Percentiles rank a stretch among this genome's conserved stretches.
phyloP scores from a whole-genome alignment of 2,888 invertebrate genomes.

The Ypsolopha sequella region DNA sequence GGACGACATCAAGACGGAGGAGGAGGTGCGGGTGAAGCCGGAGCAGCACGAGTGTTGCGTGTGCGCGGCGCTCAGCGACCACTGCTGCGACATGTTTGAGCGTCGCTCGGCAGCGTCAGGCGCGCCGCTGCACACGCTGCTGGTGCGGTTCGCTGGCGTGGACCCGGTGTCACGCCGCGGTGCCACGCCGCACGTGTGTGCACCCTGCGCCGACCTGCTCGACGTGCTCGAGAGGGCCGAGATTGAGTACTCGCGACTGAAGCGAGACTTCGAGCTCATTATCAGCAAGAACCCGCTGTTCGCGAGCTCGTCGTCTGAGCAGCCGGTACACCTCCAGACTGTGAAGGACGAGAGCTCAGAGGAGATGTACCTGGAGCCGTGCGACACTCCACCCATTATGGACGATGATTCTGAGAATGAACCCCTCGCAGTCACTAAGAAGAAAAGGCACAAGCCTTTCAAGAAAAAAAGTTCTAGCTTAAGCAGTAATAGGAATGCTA shows the following conservation, averaged over 20 bases:
- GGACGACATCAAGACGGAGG: constrained; percentile 26
- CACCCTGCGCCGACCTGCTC: constrained; percentile 43
- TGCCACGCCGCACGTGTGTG: constrained; percentile 16
- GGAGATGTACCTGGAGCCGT: constrained; percentile 10
- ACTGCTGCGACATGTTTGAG: constrained; percentile 28
- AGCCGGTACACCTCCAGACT: constrained; percentile 5
- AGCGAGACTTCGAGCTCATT: constrained; percentile 46
- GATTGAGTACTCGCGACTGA: constrained; percentile 43
- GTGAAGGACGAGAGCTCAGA: constrained; percentile 26
- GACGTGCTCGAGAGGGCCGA: constrained; percentile 51
- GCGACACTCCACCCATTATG: background rate
- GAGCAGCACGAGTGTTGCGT: constrained; percentile 47
- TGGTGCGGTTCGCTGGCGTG: constrained; percentile 33
- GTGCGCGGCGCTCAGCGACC: constrained; percentile 17
- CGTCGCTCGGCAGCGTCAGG: constrained; percentile 29
- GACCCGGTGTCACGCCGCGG: constrained; percentile 18
- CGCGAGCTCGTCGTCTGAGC: constrained; percentile 13
- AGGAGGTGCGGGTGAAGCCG: constrained; percentile 35
- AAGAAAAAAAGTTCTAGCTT: no score
- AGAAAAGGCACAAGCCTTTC: constrained; percentile 22
- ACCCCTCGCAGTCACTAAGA: constrained; percentile 43
- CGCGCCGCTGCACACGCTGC: constrained; percentile 30
- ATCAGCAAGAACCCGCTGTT: constrained; percentile 51
- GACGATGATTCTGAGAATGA: constrained; percentile 46
- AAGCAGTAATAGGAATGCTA: constrained; percentile 21